A percentile compares a stretch with the other conserved stretches of the same genome.
These are phyloP conservation scores for Gambusia yucatana DNA, from an alignment of 2,797 vertebrate species.

Conservation along the genomic window DNA sequence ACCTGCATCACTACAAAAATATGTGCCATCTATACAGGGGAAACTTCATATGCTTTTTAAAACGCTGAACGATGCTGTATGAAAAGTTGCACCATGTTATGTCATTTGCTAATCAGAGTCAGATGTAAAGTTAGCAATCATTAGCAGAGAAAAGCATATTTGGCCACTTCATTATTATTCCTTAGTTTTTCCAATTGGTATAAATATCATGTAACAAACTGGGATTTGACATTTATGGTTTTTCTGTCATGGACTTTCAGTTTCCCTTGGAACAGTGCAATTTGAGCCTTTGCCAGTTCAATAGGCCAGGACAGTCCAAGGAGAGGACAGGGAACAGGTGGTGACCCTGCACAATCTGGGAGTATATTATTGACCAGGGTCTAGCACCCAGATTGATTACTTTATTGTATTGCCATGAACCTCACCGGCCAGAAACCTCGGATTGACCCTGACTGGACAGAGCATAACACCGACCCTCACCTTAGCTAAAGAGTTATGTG, in stretches of 20 bases:
- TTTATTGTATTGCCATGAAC: conserved; percentile 87
- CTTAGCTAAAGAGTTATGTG: conserved; percentile 85
- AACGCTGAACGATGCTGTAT: conserved; percentile 25
- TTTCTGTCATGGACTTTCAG: conserved; percentile 26
- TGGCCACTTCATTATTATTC: conserved; percentile 37
- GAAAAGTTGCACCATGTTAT: conserved; percentile 7
- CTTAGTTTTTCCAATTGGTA: conserved; percentile 13
- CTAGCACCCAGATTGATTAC: conserved; percentile 80
- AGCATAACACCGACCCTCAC: conserved; percentile 81
- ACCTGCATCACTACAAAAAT: conserved; percentile 45
- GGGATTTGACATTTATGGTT: conserved; percentile 29
- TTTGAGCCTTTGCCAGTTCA: conserved; percentile 59
- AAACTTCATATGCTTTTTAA: conserved; percentile 34
- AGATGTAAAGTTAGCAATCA: conserved; percentile 14
- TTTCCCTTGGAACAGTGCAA: conserved; percentile 65
- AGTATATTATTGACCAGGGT: conserved; percentile 85
- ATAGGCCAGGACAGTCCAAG: conserved; percentile 78
- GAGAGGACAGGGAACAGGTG: conserved; percentile 83
- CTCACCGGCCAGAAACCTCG: conserved; percentile 81
- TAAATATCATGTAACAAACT: conserved; percentile 53
- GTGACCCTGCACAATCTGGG: conserved; percentile 75
- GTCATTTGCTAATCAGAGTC: conserved; percentile 3
- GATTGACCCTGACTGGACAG: conserved; percentile 77
- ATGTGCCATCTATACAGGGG: conserved; percentile 37
- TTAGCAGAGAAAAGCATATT: conserved; percentile 29